phyloP scores from a whole-genome alignment of 2,113 vertebrate species.

The Meles meles region DNA sequence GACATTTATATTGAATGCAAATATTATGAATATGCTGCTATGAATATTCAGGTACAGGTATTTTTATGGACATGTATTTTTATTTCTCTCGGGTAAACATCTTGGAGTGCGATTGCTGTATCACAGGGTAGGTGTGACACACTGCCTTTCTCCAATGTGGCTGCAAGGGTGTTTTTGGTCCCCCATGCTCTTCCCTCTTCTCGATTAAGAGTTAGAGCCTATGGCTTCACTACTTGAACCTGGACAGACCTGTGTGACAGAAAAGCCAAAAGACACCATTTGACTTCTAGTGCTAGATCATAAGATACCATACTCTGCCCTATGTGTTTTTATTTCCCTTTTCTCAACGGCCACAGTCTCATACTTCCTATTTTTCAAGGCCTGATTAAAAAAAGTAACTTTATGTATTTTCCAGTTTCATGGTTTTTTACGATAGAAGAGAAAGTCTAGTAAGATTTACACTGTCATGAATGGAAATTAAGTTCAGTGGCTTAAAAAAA shows the following conservation, averaged over 20 bases:
- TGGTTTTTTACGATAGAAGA: not conserved
- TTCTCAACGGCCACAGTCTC: not conserved
- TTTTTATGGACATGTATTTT: not conserved
- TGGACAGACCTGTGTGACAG: not conserved
- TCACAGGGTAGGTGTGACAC: not conserved
- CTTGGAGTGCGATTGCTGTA: not conserved
- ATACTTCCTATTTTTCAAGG: not conserved
- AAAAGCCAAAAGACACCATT: not conserved
- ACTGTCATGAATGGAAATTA: not conserved
- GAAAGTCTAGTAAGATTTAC: not conserved
- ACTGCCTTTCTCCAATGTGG: not conserved
- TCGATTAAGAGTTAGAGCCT: not conserved
- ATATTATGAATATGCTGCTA: not conserved
- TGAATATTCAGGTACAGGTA: not conserved
- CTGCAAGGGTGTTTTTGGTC: not conserved
- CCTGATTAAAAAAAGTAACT: not conserved
- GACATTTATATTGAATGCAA: not conserved
- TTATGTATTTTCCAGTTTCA: not conserved
- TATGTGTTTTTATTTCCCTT: not conserved
- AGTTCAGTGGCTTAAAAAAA: not conserved
- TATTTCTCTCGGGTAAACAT: not conserved
- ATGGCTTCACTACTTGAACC: not conserved
- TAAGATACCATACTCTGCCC: not conserved
- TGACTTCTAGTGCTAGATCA: not conserved
- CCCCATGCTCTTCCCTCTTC: not conserved